Evolutionary conservation across 2,797 vertebrate genomes (phyloP), one percentile per base, ranked within the genome.

Genomic region (Pangasius larnaudii): DNA sequence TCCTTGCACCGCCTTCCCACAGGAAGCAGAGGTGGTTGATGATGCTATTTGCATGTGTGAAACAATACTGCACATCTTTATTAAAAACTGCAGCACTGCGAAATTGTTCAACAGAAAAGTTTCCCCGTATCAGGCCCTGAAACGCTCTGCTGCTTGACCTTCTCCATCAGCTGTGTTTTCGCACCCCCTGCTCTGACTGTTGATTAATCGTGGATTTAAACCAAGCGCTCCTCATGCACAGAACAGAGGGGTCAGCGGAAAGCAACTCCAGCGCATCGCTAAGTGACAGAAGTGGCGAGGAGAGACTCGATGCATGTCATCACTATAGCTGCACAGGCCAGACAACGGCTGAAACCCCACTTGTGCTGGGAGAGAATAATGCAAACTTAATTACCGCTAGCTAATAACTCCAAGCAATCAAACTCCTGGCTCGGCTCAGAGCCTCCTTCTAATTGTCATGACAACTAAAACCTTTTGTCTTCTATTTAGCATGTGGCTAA

Each of bases 351-450:
- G 90, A 90, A 93, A 92, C 90, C 83, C 91, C 92, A 92, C 91
- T 91, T 90, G 90, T 92, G 92, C 91, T 78, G 84, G 84, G 72
- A 88, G 89, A 93, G 94, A 95, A 95, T 95, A 96, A 95, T 94
- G 91, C 93, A 94, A 93, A 93, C 93, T 91, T 96, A 95, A 96
- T 96, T 95, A 96, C 92, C 83, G 79, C 92, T 92, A 92, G 94
- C 94, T 95, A 95, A 96, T 95, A 95, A 95, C 93, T 93, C 92
- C 89, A 91, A 90, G 93, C 94, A 93, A 94, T 95, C 89, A 90
- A 89, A 94, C 91, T 92, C 93, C 91, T n/a, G 87, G 91, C 92
- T 91, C 92, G 46, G 93, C 92, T 94, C 93, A 90, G 91, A 94
- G 94, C 93, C 93, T 94, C 82, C 86, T 91, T 92, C 90, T 95